These are phyloP conservation scores for Smutsia temminckii DNA, from an alignment of 2,797 vertebrate species.

Conservation along the genomic window DNA sequence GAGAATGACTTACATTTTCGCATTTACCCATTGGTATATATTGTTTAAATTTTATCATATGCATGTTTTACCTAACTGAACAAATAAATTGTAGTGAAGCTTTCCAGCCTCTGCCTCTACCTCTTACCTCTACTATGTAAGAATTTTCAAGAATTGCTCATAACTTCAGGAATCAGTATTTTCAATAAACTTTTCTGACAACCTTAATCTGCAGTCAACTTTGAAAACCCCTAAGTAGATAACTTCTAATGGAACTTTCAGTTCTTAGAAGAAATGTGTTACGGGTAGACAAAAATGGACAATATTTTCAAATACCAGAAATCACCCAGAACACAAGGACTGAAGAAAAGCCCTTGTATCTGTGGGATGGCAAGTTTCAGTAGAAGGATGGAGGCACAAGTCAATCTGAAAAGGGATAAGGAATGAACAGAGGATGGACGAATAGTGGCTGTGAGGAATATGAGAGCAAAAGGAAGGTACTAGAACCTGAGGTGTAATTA, in stretches of 20 bases:
- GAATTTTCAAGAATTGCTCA: neutral
- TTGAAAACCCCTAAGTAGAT: neutral
- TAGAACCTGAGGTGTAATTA: neutral
- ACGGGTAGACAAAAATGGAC: neutral
- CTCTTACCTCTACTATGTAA: neutral
- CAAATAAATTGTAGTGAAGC: neutral
- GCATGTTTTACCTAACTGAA: neutral
- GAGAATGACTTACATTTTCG: neutral
- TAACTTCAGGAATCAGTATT: neutral
- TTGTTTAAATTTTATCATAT: neutral
- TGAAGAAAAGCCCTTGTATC: neutral
- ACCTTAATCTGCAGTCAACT: neutral
- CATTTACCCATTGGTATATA: neutral
- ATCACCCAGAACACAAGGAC: neutral
- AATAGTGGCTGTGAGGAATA: neutral
- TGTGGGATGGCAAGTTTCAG: neutral
- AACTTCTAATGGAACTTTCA: neutral
- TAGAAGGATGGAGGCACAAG: neutral
- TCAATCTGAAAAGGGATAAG: neutral
- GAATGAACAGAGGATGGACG: neutral
- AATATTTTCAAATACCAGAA: neutral
- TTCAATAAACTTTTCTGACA: neutral
- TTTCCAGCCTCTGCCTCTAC: neutral
- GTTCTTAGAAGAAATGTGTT: neutral
- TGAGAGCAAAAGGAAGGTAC: neutral